Conservation (phyloP, 2,888 invertebrate species). For the Zhuqinia jingwanae region DNA sequence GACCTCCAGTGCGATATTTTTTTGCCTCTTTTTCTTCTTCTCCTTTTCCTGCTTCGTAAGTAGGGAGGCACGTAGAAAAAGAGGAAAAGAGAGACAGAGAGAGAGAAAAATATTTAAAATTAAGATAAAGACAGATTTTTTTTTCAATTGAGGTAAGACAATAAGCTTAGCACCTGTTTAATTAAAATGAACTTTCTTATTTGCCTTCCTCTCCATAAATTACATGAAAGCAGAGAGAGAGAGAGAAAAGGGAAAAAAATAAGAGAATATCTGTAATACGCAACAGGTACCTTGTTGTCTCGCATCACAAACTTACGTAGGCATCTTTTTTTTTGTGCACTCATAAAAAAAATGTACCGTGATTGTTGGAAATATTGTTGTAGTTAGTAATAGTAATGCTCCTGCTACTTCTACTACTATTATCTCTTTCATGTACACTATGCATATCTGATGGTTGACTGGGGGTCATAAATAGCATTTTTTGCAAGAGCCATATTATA, state of each 20-base stretch:
- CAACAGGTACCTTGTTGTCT: conserved; percentile 27
- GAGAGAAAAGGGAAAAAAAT: neutral
- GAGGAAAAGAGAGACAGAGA: neutral
- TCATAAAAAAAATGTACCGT: conserved; percentile 20
- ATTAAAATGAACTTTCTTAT: conserved; percentile 41
- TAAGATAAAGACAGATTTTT: neutral
- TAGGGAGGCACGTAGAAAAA: neutral
- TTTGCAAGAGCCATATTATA: conserved; percentile 21
- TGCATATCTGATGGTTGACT: neutral
- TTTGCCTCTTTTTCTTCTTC: neutral
- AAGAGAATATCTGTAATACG: neutral
- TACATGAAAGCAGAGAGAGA: neutral
- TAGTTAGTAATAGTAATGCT: neutral
- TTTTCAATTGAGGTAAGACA: conserved; percentile 31
- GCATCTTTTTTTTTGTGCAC: neutral
- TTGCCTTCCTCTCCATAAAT: conserved; percentile 22
- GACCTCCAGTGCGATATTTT: conserved; percentile 69
- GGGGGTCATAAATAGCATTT: conserved; percentile 17
- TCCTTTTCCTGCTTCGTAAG: neutral
- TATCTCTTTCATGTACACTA: neutral
- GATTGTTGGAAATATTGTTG: neutral
- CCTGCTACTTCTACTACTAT: neutral
- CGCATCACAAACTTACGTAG: neutral
- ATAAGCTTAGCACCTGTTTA: conserved; percentile 38
- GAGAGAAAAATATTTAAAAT: conserved; percentile 24